Evolutionary conservation across 2,888 invertebrate genomes (phyloP).

Genomic region (Quadriops clusia): DNA sequence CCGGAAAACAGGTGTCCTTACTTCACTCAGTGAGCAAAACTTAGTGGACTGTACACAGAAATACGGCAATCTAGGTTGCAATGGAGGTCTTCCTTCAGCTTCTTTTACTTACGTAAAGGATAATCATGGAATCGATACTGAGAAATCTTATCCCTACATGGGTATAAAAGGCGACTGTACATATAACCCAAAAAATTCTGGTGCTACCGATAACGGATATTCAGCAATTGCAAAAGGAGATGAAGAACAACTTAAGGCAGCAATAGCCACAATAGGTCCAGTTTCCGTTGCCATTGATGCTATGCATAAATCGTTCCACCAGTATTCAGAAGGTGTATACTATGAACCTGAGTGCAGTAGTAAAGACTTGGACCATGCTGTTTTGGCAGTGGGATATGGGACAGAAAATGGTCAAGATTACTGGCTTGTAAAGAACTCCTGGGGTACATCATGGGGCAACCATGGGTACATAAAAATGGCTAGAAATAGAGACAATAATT

Average conservation of each 20-base stretch:
- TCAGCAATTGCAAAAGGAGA: slow-evolving; percentile 52
- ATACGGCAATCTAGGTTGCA: slow-evolving; percentile 29
- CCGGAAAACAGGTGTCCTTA: slow-evolving; percentile 19
- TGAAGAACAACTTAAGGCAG: slow-evolving; percentile 58
- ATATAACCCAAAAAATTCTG: slow-evolving; percentile 48
- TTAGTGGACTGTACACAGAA: slow-evolving; percentile 33
- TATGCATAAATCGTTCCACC: slow-evolving; percentile 73
- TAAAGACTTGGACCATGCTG: slow-evolving; percentile 39
- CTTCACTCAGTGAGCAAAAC: slow-evolving; percentile 33
- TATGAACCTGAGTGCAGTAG: slow-evolving; percentile 59
- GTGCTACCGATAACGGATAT: slow-evolving; percentile 66
- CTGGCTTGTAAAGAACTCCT: slow-evolving; percentile 44
- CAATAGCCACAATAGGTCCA: slow-evolving; percentile 71
- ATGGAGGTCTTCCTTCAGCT: slow-evolving; percentile 33
- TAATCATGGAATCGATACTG: slow-evolving; percentile 17
- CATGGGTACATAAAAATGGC: slow-evolving; percentile 38
- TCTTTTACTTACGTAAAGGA: slow-evolving; percentile 33
- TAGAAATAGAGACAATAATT: slow-evolving; percentile 36
- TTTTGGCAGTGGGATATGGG: slow-evolving; percentile 41
- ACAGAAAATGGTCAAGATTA: slow-evolving; percentile 30
- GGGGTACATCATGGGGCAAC: slow-evolving; percentile 37
- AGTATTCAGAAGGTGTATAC: slow-evolving; percentile 67
- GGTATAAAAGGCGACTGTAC: slow-evolving; percentile 26
- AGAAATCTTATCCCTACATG: slow-evolving; percentile 31
- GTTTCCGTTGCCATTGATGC: slow-evolving; percentile 71